Evolutionary conservation across 2,888 invertebrate genomes (phyloP), one percentile per base, ranked within the genome.

Genomic region (Charanyca ferruginea): DNA sequence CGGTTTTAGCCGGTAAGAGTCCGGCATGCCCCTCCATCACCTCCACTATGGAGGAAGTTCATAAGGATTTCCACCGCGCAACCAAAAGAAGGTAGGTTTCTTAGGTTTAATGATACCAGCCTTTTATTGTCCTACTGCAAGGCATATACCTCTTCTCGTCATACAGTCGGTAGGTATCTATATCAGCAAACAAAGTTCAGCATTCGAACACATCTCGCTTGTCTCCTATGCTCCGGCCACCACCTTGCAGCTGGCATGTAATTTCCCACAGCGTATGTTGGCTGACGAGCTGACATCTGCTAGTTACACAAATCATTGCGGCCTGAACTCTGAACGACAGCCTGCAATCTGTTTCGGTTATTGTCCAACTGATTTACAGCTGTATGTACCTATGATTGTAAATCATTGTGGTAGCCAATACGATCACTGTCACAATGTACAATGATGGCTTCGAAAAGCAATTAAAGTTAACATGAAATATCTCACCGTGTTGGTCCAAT

Each of bases 241-340:
- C 60, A 61, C 48, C 57, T 57, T 63, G 66, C 73, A 68, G 44
- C 67, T 70, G 80, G 66, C 77, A 73, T 77, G 74, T 77, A 80
- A 82, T 82, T 79, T 82, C 64, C 75, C 57, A 51, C 51, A 63
- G 49, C 60, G 62, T 52, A 62, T 64, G 65, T 58, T 58, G 23
- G 60, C 41, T 72, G 71, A 69, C 64, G 45, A 67, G 20, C 59
- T 73, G 70, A 66, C 78, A 78, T 73, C 65, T 60, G 58, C 62
- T 73, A 58, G 72, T 75, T 75, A 80, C 83, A 81, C 81, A 83
- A 80, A 83, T 83, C 75, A 80, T 66, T 80, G 70, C 77, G 60
- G 28, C 62, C 59, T 72, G 59, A 67, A 67, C 67, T 80, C 72
- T 66, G 70, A 80, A 83, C 66, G 75, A 66, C 78, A 68, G 72